These are phyloP conservation scores for Ochropleura leucogaster DNA, from an alignment of 2,888 invertebrate species.

Conservation along the genomic window DNA sequence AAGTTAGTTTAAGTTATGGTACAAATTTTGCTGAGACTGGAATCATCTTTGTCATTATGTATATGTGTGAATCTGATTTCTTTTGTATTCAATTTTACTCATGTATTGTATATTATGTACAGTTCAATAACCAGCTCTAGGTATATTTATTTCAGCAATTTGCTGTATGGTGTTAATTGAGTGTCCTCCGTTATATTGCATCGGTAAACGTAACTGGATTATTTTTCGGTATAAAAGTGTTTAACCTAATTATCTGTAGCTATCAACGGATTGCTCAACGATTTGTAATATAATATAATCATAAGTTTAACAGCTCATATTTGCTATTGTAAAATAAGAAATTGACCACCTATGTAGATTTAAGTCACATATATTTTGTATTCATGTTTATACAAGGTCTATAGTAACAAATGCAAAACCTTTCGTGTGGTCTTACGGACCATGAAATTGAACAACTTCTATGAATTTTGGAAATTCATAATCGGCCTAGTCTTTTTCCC, in stretches of 20 bases:
- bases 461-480: too few relatives aligned
- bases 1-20: not conserved
- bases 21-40: not conserved
- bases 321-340: not conserved
- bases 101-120: too few relatives aligned
- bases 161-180: not conserved
- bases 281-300: not conserved
- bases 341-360: constrained; percentile 8
- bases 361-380: not conserved
- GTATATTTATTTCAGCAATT: not conserved
- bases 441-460: too few relatives aligned
- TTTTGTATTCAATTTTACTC: too few relatives aligned
- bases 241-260: not conserved
- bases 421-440: too few relatives aligned
- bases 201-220: not conserved
- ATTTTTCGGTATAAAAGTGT: not conserved
- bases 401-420: too few relatives aligned
- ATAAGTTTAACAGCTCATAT: not conserved
- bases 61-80: too few relatives aligned
- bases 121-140: too few relatives aligned
- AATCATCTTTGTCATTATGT: not conserved
- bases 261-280: not conserved
- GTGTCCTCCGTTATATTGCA: not conserved
- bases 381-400: not conserved
- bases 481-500: too few relatives aligned